Evolutionary conservation across 1,140 invertebrate genomes (phyloP).

Genomic region (Tetramorium parvispinum): DNA sequence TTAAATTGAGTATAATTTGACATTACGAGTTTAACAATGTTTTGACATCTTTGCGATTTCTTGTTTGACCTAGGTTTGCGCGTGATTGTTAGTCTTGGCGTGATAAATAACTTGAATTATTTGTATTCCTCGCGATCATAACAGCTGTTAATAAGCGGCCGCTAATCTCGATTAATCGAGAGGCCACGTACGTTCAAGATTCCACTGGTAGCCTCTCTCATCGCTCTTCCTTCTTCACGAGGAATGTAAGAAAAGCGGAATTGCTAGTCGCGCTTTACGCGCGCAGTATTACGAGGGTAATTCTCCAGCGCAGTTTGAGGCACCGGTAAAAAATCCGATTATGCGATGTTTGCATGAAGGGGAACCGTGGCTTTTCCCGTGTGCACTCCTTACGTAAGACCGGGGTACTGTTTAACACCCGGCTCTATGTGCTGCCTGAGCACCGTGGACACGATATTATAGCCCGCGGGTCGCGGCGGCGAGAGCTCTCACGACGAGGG

Average conservation of each 20-base stretch:
- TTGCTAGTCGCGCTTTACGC: constrained; percentile 15
- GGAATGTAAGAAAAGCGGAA: neutral
- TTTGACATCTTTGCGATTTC: no score
- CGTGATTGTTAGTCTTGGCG: neutral
- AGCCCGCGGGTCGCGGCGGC: neutral
- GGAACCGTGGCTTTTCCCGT: constrained; percentile 13
- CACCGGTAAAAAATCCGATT: constrained; percentile 12
- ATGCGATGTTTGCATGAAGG: constrained; percentile 2
- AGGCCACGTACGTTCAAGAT: neutral
- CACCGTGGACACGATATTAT: constrained; percentile 30
- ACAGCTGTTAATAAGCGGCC: neutral
- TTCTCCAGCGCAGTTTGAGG: neutral
- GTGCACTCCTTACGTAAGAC: constrained; percentile 34
- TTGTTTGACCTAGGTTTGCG: no score
- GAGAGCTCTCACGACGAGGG: constrained; percentile 11
- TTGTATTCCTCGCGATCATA: neutral
- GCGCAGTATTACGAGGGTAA: constrained; percentile 14
- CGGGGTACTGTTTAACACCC: neutral
- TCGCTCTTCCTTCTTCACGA: neutral
- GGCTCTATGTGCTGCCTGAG: neutral
- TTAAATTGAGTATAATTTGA: no score
- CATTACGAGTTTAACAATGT: no score
- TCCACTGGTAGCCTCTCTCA: neutral
- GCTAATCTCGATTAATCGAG: constrained; percentile 25
- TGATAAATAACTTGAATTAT: constrained; percentile 10